These are phyloP conservation scores for Chymomyza procnemis DNA, from an alignment of 2,888 invertebrate genomes.

Conservation along the genomic window DNA sequence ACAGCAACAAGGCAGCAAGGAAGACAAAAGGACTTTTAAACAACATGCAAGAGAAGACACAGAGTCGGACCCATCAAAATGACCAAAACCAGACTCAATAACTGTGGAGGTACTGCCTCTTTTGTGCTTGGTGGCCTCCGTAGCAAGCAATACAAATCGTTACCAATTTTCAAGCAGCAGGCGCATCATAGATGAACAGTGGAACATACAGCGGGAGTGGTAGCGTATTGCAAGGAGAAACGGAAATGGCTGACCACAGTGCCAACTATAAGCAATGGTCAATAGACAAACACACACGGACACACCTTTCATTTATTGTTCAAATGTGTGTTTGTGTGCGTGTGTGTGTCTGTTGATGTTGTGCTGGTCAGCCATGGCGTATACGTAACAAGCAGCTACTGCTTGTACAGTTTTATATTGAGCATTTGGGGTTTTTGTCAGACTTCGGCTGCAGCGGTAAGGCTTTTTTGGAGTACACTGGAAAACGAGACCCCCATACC, in stretches of 20 bases:
- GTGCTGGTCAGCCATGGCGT: constrained; percentile 17
- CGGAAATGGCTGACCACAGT: constrained; percentile 11
- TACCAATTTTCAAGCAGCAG: constrained; percentile 66
- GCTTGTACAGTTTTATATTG: constrained; percentile 7
- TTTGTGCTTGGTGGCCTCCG: constrained; percentile 47
- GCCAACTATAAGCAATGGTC: constrained; percentile 65
- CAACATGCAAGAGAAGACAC: constrained; percentile 15
- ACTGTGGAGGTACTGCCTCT: constrained; percentile 43
- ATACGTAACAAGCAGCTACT: constrained; percentile 35
- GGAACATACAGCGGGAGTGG: neutral
- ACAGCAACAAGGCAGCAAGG: constrained; percentile 9
- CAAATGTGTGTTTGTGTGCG: constrained; percentile 28
- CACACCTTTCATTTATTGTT: constrained; percentile 70
- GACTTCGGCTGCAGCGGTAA: neutral
- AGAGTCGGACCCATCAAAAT: neutral
- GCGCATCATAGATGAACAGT: neutral
- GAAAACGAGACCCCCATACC: neutral
- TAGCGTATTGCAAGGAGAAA: neutral
- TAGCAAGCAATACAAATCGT: constrained; percentile 64
- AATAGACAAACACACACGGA: constrained; percentile 59
- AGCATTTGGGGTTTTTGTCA: constrained; percentile 30
- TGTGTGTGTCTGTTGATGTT: neutral
- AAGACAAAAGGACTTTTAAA: constrained; percentile 45
- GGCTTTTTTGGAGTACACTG: neutral
- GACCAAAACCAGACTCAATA: neutral